phyloP scores from a whole-genome alignment of 2,113 vertebrate species.

The Microcebus griseorufus region DNA sequence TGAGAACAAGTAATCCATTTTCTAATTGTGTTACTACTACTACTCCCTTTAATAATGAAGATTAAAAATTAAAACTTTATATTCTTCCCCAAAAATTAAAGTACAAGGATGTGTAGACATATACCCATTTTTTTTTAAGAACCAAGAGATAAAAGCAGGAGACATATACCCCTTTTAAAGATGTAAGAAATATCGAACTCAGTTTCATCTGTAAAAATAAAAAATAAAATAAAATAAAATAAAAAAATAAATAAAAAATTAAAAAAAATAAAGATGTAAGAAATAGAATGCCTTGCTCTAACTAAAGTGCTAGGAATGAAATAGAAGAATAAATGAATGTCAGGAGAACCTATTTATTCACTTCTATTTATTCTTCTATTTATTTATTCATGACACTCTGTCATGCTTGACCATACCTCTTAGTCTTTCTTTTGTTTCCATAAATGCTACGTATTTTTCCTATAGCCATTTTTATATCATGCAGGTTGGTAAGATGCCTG shows the following conservation, averaged over 20 bases:
- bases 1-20: background rate
- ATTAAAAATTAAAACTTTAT: conserved; percentile 21
- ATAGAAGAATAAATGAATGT: background rate
- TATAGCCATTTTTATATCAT: background rate
- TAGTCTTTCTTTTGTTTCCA: background rate
- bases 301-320: background rate
- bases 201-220: no score
- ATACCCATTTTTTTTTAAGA: no score
- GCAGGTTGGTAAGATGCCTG: background rate
- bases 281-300: background rate
- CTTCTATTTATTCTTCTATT: background rate
- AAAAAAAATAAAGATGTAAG: conserved; percentile 29
- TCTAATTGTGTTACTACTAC: background rate
- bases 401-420: background rate
- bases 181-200: background rate
- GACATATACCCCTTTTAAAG: background rate
- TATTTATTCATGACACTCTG: background rate
- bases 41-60: background rate
- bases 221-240: no score
- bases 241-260: no score
- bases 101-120: background rate
- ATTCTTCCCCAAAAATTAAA: background rate
- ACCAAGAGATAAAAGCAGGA: no score
- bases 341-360: background rate
- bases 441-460: background rate